Percentiles rank a stretch among this genome's conserved stretches.
Evolutionary conservation across 2,888 invertebrate species (phyloP).

Genomic region (Hedya salicella): DNA sequence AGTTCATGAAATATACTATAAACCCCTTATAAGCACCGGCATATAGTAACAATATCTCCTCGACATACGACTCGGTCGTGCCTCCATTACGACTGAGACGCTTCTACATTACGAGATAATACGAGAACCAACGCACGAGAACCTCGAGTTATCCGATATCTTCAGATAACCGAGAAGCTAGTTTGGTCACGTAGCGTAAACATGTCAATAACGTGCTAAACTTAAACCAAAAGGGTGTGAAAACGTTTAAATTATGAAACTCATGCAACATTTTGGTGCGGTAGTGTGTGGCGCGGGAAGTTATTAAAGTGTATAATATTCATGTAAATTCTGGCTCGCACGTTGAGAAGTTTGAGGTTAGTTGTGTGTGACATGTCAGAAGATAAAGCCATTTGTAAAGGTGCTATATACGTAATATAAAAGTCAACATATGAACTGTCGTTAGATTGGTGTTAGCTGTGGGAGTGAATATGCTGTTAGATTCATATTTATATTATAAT

Average conservation of each 20-base stretch:
- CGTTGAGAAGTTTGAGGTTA: not conserved
- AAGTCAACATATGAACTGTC: too few relatives aligned
- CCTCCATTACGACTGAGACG: conserved; percentile 6
- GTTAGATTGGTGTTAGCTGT: too few relatives aligned
- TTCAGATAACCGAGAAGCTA: not conserved
- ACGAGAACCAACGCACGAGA: conserved; percentile 1
- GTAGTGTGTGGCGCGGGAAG: not conserved
- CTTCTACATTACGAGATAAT: not conserved
- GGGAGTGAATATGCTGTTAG: too few relatives aligned
- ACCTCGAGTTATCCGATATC: conserved; percentile 28
- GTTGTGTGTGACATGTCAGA: not conserved
- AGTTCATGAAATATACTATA: not conserved
- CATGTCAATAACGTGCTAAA: conserved; percentile 1
- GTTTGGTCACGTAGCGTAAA: conserved; percentile 21
- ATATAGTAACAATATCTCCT: conserved; percentile 1
- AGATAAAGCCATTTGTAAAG: not conserved
- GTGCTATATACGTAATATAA: not conserved
- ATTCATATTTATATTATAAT: too few relatives aligned
- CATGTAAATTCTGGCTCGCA: not conserved
- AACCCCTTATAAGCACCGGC: not conserved
- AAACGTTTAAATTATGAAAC: not conserved
- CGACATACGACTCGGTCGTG: conserved; percentile 14
- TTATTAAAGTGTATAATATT: not conserved
- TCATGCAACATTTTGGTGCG: not conserved
- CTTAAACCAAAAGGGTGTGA: not conserved